Conservation (phyloP, 1,140 invertebrate species). For the Trachymyrmex cornetzi region DNA sequence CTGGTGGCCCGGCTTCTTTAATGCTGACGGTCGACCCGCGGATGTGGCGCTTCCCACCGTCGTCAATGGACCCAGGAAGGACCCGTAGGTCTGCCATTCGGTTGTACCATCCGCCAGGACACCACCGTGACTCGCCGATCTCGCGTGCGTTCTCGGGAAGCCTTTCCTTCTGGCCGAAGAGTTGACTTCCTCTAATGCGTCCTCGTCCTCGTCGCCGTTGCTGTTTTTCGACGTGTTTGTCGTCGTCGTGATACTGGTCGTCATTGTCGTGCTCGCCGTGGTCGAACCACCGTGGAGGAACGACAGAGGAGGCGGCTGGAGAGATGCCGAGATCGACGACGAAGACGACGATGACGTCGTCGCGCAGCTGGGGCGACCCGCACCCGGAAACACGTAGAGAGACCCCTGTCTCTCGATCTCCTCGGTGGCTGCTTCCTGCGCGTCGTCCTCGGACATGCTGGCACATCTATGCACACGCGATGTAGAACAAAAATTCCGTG, state of each 20-base stretch:
- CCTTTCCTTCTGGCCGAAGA: conserved; percentile 55
- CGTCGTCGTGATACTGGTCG: not conserved
- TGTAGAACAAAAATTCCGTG: not conserved
- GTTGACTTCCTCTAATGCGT: conserved; percentile 62
- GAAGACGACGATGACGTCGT: conserved; percentile 13
- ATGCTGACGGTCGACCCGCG: conserved; percentile 88
- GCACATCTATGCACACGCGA: conserved; percentile 81
- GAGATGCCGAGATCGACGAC: conserved; percentile 15
- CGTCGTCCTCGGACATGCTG: conserved; percentile 84
- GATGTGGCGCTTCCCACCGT: conserved; percentile 80
- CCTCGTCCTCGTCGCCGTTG: conserved; percentile 72
- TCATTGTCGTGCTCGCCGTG: not conserved
- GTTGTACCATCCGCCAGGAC: conserved; percentile 86
- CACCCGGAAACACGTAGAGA: conserved; percentile 83
- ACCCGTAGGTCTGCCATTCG: conserved; percentile 72
- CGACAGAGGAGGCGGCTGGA: not conserved
- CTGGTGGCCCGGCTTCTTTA: conserved; percentile 93
- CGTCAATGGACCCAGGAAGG: conserved; percentile 62
- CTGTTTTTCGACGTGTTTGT: conserved; percentile 29
- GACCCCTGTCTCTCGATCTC: conserved; percentile 82
- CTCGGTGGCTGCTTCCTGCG: conserved; percentile 81
- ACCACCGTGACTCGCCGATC: conserved; percentile 94
- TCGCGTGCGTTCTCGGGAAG: conserved; percentile 88
- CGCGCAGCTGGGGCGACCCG: conserved; percentile 43
- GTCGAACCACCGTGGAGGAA: conserved; percentile 21